phyloP scores from a whole-genome alignment of 2,888 invertebrate genomes.

The Leucoma salicis region DNA sequence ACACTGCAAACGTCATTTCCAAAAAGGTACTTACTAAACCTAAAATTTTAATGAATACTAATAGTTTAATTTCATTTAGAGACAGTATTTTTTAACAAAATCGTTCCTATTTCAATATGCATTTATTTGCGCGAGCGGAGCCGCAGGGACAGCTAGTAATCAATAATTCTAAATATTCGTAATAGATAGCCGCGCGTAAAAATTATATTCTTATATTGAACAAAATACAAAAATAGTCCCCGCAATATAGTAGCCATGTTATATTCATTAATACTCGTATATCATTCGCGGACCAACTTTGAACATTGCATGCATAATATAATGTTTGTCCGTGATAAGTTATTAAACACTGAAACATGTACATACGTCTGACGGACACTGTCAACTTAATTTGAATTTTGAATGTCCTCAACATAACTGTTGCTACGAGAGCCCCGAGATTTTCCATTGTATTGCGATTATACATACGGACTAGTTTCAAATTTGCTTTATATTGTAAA shows the following conservation, averaged over 20 bases:
- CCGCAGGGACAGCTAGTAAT: no score
- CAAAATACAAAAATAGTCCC: no score
- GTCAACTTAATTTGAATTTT: constrained; percentile 15
- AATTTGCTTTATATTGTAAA: not conserved
- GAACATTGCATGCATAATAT: constrained; percentile 41
- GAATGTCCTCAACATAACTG: constrained; percentile 1
- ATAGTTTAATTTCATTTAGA: no score
- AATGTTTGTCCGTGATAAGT: constrained; percentile 41
- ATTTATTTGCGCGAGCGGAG: no score
- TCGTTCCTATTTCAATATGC: no score
- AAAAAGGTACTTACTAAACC: no score
- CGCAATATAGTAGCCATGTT: constrained; percentile 8
- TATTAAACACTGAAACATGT: constrained; percentile 28
- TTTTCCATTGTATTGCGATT: not conserved
- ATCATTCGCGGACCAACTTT: constrained; percentile 19
- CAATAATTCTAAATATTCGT: no score
- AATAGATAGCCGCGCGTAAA: no score
- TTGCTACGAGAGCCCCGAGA: constrained; percentile 2
- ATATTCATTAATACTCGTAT: constrained; percentile 15
- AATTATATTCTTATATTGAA: no score
- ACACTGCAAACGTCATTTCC: no score
- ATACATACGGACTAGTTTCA: not conserved
- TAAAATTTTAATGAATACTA: no score
- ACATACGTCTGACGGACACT: constrained; percentile 25
- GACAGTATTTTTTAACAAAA: no score